A percentile compares a stretch with the other conserved stretches of the same genome.
phyloP scores from a whole-genome alignment of 2,113 vertebrate species.

The Emydocephalus ijimae region DNA sequence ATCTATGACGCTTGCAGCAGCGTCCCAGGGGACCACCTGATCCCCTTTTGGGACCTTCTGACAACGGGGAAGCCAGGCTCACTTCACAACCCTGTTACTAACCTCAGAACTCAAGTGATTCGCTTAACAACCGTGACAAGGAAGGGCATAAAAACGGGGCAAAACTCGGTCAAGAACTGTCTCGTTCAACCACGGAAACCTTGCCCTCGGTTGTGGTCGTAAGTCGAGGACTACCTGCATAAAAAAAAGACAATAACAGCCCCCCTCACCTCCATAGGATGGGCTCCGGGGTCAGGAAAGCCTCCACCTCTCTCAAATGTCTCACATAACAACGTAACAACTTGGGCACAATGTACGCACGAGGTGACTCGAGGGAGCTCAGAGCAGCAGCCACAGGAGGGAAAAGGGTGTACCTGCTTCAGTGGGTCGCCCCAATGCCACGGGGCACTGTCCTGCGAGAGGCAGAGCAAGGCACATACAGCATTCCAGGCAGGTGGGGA shows the following conservation, averaged over 20 bases:
- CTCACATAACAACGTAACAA: too few species aligned
- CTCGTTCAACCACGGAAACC: neutral
- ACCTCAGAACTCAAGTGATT: neutral
- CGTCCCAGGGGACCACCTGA: too few species aligned
- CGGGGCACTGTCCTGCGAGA: neutral
- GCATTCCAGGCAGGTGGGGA: conserved; percentile 13
- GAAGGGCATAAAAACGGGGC: neutral
- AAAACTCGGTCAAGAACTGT: neutral
- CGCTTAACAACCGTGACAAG: neutral
- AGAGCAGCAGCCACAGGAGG: neutral
- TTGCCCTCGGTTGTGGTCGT: neutral
- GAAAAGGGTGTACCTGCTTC: neutral
- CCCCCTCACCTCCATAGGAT: too few species aligned
- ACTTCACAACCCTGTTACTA: too few species aligned
- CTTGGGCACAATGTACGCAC: too few species aligned
- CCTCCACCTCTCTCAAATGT: neutral
- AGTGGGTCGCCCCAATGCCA: neutral
- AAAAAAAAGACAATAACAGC: too few species aligned
- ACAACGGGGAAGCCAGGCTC: too few species aligned
- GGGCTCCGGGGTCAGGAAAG: too few species aligned
- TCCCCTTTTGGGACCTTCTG: too few species aligned
- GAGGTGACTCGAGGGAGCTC: neutral
- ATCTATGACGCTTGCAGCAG: too few species aligned
- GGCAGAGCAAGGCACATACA: conserved; percentile 20
- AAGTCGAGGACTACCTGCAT: neutral